Evolutionary conservation across 1,140 invertebrate genomes (phyloP).

Genomic region (Drosophila sucinea): DNA sequence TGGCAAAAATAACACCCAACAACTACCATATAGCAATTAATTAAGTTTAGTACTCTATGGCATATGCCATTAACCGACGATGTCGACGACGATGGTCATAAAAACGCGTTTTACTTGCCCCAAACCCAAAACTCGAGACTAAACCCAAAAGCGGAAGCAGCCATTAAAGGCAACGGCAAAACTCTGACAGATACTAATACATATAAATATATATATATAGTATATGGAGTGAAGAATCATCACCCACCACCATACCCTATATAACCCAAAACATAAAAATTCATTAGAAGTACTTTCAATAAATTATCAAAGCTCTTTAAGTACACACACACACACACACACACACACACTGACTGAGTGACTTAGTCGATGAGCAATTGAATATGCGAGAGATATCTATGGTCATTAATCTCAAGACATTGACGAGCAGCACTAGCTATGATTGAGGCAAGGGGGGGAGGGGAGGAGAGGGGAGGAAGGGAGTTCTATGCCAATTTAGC

Average conservation of each 20-base stretch:
- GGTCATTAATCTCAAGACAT: constrained; percentile 66
- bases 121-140: neutral
- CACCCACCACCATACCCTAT: neutral
- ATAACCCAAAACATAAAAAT: constrained; percentile 54
- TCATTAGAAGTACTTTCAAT: constrained; percentile 68
- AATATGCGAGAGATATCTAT: constrained; percentile 69
- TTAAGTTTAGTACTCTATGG: constrained; percentile 73
- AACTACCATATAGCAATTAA: constrained; percentile 56
- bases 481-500: constrained; percentile 63
- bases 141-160: constrained; percentile 48
- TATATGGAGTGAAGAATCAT: neutral
- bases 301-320: constrained; percentile 69
- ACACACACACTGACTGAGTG: neutral
- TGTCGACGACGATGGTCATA: neutral
- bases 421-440: constrained; percentile 8
- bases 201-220: neutral
- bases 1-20: constrained; percentile 55
- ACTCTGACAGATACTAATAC: neutral
- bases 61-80: constrained; percentile 48
- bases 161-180: constrained; percentile 54
- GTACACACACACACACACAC: constrained; percentile 32
- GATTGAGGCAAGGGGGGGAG: neutral
- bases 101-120: constrained; percentile 5
- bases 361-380: constrained; percentile 59
- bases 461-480: neutral